Evolutionary conservation across 2,797 vertebrate species (phyloP), one percentile per base, ranked within the genome.

Genomic region (Enteromius afrohamiltoni): DNA sequence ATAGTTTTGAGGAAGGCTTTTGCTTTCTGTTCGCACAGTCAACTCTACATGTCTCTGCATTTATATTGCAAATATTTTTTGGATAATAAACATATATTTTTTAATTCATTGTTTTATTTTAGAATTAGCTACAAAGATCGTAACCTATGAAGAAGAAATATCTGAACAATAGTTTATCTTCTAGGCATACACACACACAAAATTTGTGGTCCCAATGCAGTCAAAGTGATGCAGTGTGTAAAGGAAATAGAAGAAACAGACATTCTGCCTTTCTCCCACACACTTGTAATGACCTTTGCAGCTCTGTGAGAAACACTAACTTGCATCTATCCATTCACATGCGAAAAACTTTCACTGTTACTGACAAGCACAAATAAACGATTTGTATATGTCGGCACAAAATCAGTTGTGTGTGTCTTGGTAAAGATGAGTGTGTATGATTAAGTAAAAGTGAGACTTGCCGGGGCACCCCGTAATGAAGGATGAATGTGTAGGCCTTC

Each of bases 401-500:
- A 29, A 69, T 47, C 17, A 83, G 40, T 34, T 31, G 42, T 4
- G 19, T 42, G 51, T 69, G 47, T 78, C 6, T 67, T 31, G 68
- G 45, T 49, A 14, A 23, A 55, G 26, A 37, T 49, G n/a, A 70
- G 17, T 4, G 11, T 53, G 9, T 21, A 55, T 26, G n/a, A 53
- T 62, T 49, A 65, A 51, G 19, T 45, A 29, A 69, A 83, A 29
- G 49, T 45, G 23, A 68, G 49, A 83, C 64, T 77, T 42, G 2
- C 23, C 58, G 37, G 49, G 49, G 81, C 49, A 68, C 11, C 47
- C 74, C 19, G n/a, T 70, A 26, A 31, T 83, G 16, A 77, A 70
- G 23, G 82, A 85, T 69, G 34, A 16, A 62, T 82, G 75, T 82
- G 51, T 51, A 70, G 71, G 49, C 34, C 37, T 82, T 87, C 64